Evolutionary conservation across 2,888 invertebrate species (phyloP).

Genomic region (Hyppa rectilinea): DNA sequence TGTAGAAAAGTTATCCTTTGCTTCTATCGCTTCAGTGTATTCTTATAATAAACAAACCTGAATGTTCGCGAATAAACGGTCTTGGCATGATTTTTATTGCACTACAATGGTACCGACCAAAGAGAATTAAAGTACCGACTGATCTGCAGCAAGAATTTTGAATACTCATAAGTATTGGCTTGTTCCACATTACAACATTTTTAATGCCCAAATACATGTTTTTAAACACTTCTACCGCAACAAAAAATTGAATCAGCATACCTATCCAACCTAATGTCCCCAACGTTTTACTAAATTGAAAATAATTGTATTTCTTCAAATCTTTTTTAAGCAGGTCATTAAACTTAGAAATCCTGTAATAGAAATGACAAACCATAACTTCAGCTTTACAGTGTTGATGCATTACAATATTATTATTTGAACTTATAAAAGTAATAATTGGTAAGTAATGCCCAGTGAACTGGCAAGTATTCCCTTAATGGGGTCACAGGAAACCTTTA

Average conservation of each 20-base stretch:
- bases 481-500: slow-evolving; percentile 5
- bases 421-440: slow-evolving; percentile 1
- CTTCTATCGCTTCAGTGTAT: too few relatives aligned
- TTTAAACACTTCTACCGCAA: not conserved
- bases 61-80: not conserved
- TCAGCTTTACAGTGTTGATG: not conserved
- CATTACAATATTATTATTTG: not conserved
- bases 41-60: not conserved
- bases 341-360: not conserved
- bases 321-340: too few relatives aligned
- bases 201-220: not conserved
- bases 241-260: not conserved
- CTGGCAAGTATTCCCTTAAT: not conserved
- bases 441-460: slow-evolving; percentile 1
- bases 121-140: too few relatives aligned
- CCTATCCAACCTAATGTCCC: too few relatives aligned
- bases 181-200: not conserved
- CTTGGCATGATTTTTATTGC: not conserved
- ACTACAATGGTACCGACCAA: not conserved
- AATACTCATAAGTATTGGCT: not conserved
- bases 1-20: not conserved
- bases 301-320: not conserved
- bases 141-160: not conserved
- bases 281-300: not conserved
- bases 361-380: not conserved